Conservation (phyloP, 2,113 vertebrate genomes). For the Grus americana region DNA sequence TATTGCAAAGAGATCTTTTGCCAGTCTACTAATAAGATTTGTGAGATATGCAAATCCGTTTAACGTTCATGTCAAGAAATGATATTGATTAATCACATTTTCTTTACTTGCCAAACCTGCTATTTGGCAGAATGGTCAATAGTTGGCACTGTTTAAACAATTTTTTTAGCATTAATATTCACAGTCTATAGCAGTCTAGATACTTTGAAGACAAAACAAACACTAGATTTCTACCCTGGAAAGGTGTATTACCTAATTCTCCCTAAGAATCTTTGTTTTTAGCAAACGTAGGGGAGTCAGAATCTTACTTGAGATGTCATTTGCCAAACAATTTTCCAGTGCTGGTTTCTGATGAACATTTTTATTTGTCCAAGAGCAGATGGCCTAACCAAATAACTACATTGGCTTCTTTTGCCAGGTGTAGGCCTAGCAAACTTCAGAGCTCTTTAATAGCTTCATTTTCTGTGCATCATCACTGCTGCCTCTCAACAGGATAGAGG, state of each 20-base stretch:
- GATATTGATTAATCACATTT: neutral
- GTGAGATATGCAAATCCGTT: neutral
- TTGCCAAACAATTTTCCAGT: neutral
- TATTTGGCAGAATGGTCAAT: neutral
- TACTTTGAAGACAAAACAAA: neutral
- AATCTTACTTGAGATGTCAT: neutral
- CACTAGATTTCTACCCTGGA: neutral
- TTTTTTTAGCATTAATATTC: neutral
- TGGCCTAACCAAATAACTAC: neutral
- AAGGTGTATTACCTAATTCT: neutral
- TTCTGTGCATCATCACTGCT: neutral
- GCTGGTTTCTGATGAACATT: neutral
- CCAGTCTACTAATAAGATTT: neutral
- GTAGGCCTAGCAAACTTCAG: neutral
- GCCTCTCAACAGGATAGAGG: neutral
- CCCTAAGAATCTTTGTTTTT: neutral
- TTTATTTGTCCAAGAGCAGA: neutral
- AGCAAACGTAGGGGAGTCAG: neutral
- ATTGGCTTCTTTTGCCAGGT: neutral
- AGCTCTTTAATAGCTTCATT: neutral
- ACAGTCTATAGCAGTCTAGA: neutral
- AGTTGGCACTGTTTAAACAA: neutral
- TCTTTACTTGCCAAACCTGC: neutral
- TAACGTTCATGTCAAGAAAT: neutral
- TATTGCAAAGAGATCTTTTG: neutral